phyloP scores from a whole-genome alignment of 2,797 vertebrate species.

The Oryzias sinensis region DNA sequence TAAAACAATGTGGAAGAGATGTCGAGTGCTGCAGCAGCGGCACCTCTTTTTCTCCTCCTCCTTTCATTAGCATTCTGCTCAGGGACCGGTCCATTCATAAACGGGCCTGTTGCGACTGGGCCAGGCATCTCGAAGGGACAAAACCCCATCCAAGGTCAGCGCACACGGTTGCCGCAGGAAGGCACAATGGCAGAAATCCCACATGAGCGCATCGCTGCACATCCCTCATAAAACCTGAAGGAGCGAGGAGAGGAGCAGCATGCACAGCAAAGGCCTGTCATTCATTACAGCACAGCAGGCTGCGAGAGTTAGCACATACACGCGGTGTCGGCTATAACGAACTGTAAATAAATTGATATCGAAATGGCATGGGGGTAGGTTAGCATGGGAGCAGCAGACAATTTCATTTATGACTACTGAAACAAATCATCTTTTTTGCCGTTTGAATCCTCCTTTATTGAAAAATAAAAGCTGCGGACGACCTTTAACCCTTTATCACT shows the following conservation, averaged over 20 bases:
- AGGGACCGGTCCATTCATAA: slow-evolving; percentile 67
- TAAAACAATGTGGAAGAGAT: slow-evolving; percentile 48
- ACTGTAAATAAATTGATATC: slow-evolving; percentile 10
- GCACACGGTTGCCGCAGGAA: slow-evolving; percentile 33
- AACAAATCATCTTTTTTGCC: too few species aligned
- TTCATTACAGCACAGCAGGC: slow-evolving; percentile 10
- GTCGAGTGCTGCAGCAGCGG: slow-evolving; percentile 51
- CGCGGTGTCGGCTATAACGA: slow-evolving; percentile 8
- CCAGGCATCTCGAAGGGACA: slow-evolving; percentile 44
- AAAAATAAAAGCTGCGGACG: too few species aligned
- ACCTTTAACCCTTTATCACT: too few species aligned
- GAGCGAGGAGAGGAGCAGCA: slow-evolving; percentile 6
- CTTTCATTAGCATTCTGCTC: slow-evolving; percentile 60
- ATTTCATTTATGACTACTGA: too few species aligned
- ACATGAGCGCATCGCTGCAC: slow-evolving; percentile 8
- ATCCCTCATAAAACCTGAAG: slow-evolving; percentile 1
- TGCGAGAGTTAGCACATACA: neutral
- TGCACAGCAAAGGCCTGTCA: slow-evolving; percentile 12
- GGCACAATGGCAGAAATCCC: slow-evolving; percentile 27
- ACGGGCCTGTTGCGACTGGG: slow-evolving; percentile 47
- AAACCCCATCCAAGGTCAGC: slow-evolving; percentile 67
- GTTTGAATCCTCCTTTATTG: too few species aligned
- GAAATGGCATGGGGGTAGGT: slow-evolving; percentile 5
- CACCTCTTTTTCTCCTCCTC: slow-evolving; percentile 15
- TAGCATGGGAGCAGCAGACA: too few species aligned